A percentile compares a stretch with the other conserved stretches of the same genome.
Evolutionary conservation across 2,888 invertebrate species (phyloP).

Genomic region (Notodonta ziczac): DNA sequence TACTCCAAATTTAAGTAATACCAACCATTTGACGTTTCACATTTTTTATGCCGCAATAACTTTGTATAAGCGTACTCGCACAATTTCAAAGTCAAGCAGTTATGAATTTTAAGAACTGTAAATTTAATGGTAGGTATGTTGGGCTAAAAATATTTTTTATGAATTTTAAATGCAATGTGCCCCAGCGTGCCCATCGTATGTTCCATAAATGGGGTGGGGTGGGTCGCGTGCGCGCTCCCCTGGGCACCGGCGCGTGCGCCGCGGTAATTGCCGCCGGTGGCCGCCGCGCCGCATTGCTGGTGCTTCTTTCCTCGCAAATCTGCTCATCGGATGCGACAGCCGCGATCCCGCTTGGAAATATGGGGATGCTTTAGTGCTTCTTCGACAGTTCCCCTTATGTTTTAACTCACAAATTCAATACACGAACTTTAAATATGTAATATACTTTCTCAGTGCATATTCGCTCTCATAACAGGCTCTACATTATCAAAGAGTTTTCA

Average conservation of each 20-base stretch:
- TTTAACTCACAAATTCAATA: too few species aligned
- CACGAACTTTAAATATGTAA: too few species aligned
- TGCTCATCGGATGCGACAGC: constrained; percentile 72
- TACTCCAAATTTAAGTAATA: too few species aligned
- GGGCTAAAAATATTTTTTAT: constrained; percentile 35
- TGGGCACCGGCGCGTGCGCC: constrained; percentile 72
- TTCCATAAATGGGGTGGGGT: constrained; percentile 69
- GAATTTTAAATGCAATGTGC: constrained; percentile 42
- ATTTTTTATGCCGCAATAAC: too few species aligned
- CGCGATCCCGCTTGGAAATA: constrained; percentile 61
- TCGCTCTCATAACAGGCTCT: too few species aligned
- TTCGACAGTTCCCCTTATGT: constrained; percentile 25
- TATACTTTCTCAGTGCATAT: too few species aligned
- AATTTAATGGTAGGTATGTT: not conserved
- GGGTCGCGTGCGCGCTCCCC: constrained; percentile 73
- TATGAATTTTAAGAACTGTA: too few species aligned
- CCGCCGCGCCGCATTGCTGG: constrained; percentile 54
- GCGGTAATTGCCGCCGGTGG: constrained; percentile 68
- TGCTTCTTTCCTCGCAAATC: constrained; percentile 72
- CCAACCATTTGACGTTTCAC: too few species aligned
- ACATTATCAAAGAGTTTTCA: too few species aligned
- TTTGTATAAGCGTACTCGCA: too few species aligned
- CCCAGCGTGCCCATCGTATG: constrained; percentile 47
- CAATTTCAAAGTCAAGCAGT: too few species aligned
- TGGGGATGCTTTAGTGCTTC: constrained; percentile 49